Percentiles rank a stretch among this genome's conserved stretches.
phyloP scores from a whole-genome alignment of 2,888 invertebrate genomes.

The Tromatobia lineatoria region DNA sequence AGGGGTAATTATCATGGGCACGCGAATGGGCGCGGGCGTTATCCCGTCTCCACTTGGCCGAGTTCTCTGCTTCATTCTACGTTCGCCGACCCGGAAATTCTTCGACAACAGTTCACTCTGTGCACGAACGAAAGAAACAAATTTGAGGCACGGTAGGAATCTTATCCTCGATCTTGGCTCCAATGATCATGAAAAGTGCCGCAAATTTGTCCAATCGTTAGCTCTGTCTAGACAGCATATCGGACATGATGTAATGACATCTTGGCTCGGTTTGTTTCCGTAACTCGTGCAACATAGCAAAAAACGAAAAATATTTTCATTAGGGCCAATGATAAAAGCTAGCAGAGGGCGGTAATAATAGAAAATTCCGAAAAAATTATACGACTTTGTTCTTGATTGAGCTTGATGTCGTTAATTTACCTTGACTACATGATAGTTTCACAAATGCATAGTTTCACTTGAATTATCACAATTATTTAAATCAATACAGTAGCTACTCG shows the following conservation, averaged over 20 bases:
- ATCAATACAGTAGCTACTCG: no score
- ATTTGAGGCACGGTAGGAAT: conserved; percentile 55
- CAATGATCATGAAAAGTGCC: conserved; percentile 63
- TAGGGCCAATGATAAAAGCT: conserved; percentile 48
- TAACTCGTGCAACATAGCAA: neutral
- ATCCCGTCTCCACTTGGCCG: conserved; percentile 30
- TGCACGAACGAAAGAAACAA: conserved; percentile 48
- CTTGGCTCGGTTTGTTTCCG: conserved; percentile 16
- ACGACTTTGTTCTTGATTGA: neutral
- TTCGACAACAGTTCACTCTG: conserved; percentile 32
- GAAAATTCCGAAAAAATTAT: conserved; percentile 6
- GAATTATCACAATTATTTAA: no score
- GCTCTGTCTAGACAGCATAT: conserved; percentile 1
- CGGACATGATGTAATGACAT: conserved; percentile 6
- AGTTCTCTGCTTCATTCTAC: conserved; percentile 37
- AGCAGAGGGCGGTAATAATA: conserved; percentile 11
- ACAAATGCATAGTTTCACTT: neutral
- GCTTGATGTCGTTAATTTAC: conserved; percentile 33
- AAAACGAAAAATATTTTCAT: conserved; percentile 40
- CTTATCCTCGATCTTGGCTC: conserved; percentile 65
- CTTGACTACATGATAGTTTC: conserved; percentile 27
- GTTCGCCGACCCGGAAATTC: conserved; percentile 64
- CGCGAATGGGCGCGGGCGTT: conserved; percentile 67
- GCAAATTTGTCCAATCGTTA: conserved; percentile 52
- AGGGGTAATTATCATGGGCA: conserved; percentile 65